Evolutionary conservation across 2,113 vertebrate genomes (phyloP).

Genomic region (Nipponia nippon): DNA sequence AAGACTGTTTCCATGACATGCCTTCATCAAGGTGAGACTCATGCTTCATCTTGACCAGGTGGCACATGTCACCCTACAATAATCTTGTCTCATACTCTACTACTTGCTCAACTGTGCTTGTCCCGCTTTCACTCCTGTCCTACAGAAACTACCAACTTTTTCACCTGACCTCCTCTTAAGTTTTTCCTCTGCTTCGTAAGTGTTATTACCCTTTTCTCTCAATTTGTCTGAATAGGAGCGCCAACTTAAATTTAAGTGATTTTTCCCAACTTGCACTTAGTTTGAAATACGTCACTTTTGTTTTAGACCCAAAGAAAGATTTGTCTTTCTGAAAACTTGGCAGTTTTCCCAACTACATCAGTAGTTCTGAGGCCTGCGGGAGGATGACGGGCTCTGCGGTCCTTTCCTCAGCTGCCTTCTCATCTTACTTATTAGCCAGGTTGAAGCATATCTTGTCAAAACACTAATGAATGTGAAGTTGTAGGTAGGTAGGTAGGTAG

Average conservation of each 20-base stretch:
- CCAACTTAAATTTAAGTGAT: background rate
- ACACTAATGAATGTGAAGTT: background rate
- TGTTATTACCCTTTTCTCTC: background rate
- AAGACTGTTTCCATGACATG: background rate
- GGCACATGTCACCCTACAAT: background rate
- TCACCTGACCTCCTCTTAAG: background rate
- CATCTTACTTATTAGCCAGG: background rate
- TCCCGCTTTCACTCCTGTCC: background rate
- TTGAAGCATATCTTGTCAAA: background rate
- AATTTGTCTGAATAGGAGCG: background rate
- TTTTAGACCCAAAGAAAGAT: background rate
- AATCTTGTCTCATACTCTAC: background rate
- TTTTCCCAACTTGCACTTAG: background rate
- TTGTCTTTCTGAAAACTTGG: background rate
- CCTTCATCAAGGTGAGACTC: background rate
- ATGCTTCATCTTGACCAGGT: background rate
- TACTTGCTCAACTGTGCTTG: background rate
- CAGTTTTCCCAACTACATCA: background rate
- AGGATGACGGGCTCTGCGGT: background rate
- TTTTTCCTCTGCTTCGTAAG: background rate
- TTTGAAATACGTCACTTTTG: background rate
- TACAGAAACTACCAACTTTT: background rate
- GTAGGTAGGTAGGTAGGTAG: background rate
- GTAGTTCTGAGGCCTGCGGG: background rate
- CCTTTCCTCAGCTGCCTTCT: background rate